Percentiles rank a stretch among this genome's conserved stretches.
These are phyloP conservation scores for Orthonyx spaldingii DNA, from an alignment of 2,113 vertebrate genomes.

Conservation along the genomic window DNA sequence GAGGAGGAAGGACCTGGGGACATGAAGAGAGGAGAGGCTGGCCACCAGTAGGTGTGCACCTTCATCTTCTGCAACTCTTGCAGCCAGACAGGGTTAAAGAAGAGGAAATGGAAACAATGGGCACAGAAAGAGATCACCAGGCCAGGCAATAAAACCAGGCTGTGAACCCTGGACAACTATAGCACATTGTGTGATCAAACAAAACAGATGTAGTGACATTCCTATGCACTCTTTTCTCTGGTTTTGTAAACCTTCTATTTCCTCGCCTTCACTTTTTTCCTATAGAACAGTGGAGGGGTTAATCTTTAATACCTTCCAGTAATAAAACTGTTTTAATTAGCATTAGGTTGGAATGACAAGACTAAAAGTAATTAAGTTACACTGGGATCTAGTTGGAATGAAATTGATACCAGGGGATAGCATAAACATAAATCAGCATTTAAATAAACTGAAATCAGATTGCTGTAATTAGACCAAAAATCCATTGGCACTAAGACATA, in stretches of 20 bases:
- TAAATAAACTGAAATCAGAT: constrained; percentile 71
- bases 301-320: constrained; percentile 56
- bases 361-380: constrained; percentile 69
- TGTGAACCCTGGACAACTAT: not conserved
- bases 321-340: constrained; percentile 67
- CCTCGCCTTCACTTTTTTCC: not conserved
- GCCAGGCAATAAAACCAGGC: not conserved
- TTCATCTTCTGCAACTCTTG: not conserved
- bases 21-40: not conserved
- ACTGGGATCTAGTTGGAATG: constrained; percentile 66
- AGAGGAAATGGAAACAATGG: not conserved
- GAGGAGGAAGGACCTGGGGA: not conserved
- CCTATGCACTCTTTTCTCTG: not conserved
- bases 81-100: not conserved
- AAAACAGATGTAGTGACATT: not conserved
- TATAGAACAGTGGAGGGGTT: constrained; percentile 31
- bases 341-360: constrained; percentile 59
- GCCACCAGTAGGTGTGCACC: not conserved
- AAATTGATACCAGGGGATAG: constrained; percentile 69
- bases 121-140: not conserved
- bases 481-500: constrained; percentile 41
- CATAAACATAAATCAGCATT: constrained; percentile 68
- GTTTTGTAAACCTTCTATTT: not conserved
- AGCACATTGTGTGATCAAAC: not conserved
- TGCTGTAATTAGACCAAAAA: constrained; percentile 66